phyloP scores from a whole-genome alignment of 2,888 invertebrate species.

The Epirrhoe alternata region DNA sequence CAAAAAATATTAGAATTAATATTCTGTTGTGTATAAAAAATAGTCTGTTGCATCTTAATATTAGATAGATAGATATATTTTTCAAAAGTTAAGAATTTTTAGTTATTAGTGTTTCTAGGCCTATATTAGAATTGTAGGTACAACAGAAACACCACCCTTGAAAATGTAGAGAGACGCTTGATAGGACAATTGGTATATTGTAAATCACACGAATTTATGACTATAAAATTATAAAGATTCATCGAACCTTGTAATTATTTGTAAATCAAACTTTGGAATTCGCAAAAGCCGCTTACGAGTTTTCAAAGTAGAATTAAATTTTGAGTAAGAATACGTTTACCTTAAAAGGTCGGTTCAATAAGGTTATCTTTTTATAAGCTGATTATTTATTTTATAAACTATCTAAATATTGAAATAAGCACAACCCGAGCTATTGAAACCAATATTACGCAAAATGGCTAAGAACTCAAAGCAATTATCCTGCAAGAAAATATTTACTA shows the following conservation, averaged over 20 bases:
- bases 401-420: neutral
- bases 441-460: constrained; percentile 16
- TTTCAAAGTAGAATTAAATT: constrained; percentile 30
- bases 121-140: no score
- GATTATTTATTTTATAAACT: no score
- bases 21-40: no score
- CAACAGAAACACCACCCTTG: no score
- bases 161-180: neutral
- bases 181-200: neutral
- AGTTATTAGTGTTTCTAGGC: no score
- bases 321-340: constrained; percentile 13
- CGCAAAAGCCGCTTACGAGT: constrained; percentile 28
- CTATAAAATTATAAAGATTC: constrained; percentile 15
- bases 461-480: constrained; percentile 17
- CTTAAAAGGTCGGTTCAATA: no score
- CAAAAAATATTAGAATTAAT: no score
- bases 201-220: neutral
- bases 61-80: no score
- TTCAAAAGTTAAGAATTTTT: no score
- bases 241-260: constrained; percentile 10
- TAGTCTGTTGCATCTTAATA: no score
- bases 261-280: constrained; percentile 25
- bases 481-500: constrained; percentile 7
- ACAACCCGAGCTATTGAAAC: constrained; percentile 19
- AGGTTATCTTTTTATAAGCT: no score